phyloP scores from a whole-genome alignment of 2,888 invertebrate species.

The Latheticus oryzae region DNA sequence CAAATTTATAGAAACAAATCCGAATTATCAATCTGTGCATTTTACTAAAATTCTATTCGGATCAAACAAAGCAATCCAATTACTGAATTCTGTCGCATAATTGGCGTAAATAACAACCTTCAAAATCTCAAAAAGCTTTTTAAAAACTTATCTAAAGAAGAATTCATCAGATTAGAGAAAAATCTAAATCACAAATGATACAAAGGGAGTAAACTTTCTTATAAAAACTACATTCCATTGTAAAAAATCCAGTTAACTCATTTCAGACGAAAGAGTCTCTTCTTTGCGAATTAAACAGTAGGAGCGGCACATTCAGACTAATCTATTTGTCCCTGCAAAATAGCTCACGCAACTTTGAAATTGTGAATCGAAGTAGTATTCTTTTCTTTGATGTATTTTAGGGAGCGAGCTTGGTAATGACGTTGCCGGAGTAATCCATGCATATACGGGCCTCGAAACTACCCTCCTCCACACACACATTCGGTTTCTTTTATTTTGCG shows the following conservation, averaged over 20 bases:
- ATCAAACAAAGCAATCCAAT: slow-evolving; percentile 2
- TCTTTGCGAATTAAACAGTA: slow-evolving; percentile 59
- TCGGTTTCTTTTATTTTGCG: slow-evolving; percentile 55
- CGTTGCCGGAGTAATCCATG: slow-evolving; percentile 64
- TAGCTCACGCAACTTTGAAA: slow-evolving; percentile 47
- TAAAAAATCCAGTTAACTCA: slow-evolving; percentile 62
- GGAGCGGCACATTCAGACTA: slow-evolving; percentile 47
- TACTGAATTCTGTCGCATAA: slow-evolving; percentile 26
- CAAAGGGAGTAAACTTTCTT: slow-evolving; percentile 58
- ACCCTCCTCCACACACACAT: slow-evolving; percentile 51
- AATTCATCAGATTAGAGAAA: slow-evolving; percentile 53
- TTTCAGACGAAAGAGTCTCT: slow-evolving; percentile 58
- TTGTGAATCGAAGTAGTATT: slow-evolving; percentile 48
- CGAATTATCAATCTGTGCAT: too few relatives aligned
- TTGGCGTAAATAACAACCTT: slow-evolving; percentile 46
- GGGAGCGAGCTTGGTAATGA: slow-evolving; percentile 61
- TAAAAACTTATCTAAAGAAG: slow-evolving; percentile 35
- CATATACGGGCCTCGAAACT: slow-evolving; percentile 58
- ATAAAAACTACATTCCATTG: slow-evolving; percentile 60
- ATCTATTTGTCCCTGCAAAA: not conserved
- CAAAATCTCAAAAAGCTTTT: slow-evolving; percentile 5
- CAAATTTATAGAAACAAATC: too few relatives aligned
- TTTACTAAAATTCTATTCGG: too few relatives aligned
- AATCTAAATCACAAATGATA: slow-evolving; percentile 60
- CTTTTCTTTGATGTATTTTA: slow-evolving; percentile 63